These are phyloP conservation scores for Rhineura floridana DNA, from an alignment of 2,113 vertebrate species.

Conservation along the genomic window DNA sequence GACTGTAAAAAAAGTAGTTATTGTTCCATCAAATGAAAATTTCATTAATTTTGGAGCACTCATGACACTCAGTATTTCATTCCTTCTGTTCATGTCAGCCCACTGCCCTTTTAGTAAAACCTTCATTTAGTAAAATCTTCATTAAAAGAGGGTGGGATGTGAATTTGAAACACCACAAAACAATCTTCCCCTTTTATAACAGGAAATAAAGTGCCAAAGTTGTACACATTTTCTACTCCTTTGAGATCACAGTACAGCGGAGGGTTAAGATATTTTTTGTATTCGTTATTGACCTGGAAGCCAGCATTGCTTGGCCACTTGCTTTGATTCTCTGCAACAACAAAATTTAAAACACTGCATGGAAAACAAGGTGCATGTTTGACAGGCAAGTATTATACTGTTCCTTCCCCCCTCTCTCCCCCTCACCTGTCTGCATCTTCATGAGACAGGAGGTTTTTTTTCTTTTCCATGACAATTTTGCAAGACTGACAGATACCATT, in stretches of 20 bases:
- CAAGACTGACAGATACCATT: background rate
- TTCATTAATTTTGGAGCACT: background rate
- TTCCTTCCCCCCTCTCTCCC: background rate
- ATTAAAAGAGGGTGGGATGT: background rate
- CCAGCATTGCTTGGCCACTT: background rate
- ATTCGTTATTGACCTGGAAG: background rate
- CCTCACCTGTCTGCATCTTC: background rate
- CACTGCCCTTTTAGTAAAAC: background rate
- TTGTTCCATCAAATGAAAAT: background rate
- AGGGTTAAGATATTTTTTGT: conserved; percentile 4
- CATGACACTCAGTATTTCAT: background rate
- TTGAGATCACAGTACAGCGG: background rate
- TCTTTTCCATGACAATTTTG: background rate
- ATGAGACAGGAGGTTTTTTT: background rate
- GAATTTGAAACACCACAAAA: background rate
- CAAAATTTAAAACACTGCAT: background rate
- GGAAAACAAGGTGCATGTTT: background rate
- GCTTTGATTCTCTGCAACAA: background rate
- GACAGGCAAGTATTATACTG: background rate
- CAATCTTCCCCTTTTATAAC: background rate
- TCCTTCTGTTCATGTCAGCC: background rate
- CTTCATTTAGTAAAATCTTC: background rate
- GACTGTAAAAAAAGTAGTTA: background rate
- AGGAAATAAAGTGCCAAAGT: background rate
- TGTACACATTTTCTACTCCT: background rate